Conservation (phyloP, 2,113 vertebrate species). For the Alectura lathami region DNA sequence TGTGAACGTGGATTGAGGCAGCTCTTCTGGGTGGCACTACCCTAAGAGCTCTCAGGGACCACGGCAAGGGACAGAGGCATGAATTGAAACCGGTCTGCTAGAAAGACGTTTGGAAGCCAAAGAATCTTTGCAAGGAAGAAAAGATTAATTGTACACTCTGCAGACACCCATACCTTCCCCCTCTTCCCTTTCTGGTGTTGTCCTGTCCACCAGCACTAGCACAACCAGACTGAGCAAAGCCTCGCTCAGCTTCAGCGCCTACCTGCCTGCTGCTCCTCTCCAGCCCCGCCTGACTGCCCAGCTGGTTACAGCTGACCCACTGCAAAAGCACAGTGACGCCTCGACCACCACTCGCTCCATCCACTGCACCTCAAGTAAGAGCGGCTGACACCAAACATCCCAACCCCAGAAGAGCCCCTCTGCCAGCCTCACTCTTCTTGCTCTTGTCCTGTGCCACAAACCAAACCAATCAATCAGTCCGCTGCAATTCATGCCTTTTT, state of each 20-base stretch:
- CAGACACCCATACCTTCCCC: not conserved
- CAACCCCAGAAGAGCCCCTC: not conserved
- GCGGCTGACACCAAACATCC: fast-evolving
- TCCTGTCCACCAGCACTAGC: not conserved
- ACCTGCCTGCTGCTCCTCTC: not conserved
- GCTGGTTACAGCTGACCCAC: not conserved
- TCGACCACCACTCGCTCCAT: not conserved
- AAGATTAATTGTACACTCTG: not conserved
- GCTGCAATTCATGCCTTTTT: not conserved
- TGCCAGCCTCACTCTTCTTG: not conserved
- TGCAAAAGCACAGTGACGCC: not conserved
- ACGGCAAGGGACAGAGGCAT: not conserved
- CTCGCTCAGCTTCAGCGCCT: not conserved
- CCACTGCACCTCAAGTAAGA: not conserved
- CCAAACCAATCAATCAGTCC: not conserved
- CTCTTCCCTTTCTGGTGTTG: not conserved
- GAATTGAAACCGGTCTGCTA: not conserved
- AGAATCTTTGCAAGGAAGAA: not conserved
- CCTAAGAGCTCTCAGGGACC: not conserved
- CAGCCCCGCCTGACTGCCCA: not conserved
- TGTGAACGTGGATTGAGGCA: not conserved
- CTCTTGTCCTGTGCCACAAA: not conserved
- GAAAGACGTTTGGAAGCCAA: not conserved
- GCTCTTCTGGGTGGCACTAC: no score
- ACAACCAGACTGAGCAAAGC: not conserved